Evolutionary conservation across 64 coral and sea anemone species (phyloP), one percentile per base, ranked within the genome.

Genomic region (Catalaphyllia jardinei): DNA sequence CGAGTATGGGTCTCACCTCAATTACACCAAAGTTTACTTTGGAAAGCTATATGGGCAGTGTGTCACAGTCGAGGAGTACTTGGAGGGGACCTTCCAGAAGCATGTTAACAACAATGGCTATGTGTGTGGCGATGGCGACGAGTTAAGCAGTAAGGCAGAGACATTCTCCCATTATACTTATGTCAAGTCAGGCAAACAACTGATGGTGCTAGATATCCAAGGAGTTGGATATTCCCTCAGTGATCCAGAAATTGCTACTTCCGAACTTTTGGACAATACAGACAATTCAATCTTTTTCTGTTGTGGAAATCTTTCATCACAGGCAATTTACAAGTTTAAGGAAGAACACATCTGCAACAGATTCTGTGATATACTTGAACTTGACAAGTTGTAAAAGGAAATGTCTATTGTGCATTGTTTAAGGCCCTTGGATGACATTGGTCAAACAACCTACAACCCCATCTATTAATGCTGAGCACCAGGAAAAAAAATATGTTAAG

Each of bases 51-150:
- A 90, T 60, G 88, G 78, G 29, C 62, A 91, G 71, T 83, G 17
- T n/a, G 63, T 91, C 19, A 91, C 71, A 74, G 62, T 91, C 31
- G 79, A 91, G 73, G 20, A 27, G 25, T 91, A 85, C 71, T 19
- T 91, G 80, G 90, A 92, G 73, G 90, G 90, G n/a, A 86, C 75
- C 88, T 93, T 93, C 60, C 52, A 77, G 39, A 93, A 93, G 75
- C 42, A 46, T 46, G 42, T 46, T 0, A 46, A 46, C 42, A 46
- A 46, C 42, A 46, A 46, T 46, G 42, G 3, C 4, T 46, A 46
- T 46, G 42, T 46, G 42, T 46, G 42, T 46, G 42, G 42, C 42
- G 42, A 46, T 46, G 42, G 42, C 79, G 52, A n/a, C n/a, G n/a
- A n/a, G n/a, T 60, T 92, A 80, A 87, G 51, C 73, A 54, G 55